A percentile compares a stretch with the other conserved stretches of the same genome.
Evolutionary conservation across 2,888 invertebrate species (phyloP).

Genomic region (Bugula neritina): DNA sequence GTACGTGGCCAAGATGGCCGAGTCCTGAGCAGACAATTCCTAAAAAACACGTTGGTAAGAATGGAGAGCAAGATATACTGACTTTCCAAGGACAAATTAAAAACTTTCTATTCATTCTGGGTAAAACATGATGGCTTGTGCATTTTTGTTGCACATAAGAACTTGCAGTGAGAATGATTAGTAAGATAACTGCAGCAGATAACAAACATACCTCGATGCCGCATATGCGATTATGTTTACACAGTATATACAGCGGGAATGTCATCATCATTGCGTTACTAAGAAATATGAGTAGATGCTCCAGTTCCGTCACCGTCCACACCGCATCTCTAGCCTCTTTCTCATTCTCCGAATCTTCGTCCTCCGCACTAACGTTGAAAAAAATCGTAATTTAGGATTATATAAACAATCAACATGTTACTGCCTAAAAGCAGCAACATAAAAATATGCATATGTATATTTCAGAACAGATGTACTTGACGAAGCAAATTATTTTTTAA

Average conservation of each 20-base stretch:
- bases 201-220: slow-evolving; percentile 62
- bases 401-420: no score
- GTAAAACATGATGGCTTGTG: no score
- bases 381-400: no score
- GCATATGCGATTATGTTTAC: slow-evolving; percentile 72
- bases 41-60: slow-evolving; percentile 33
- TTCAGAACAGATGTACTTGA: no score
- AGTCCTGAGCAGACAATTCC: slow-evolving; percentile 77
- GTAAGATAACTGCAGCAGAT: not conserved
- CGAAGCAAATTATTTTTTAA: no score
- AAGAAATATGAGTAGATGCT: slow-evolving; percentile 78
- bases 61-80: slow-evolving; percentile 25
- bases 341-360: slow-evolving; percentile 29
- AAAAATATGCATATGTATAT: no score
- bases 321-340: slow-evolving; percentile 29
- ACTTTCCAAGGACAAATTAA: no score
- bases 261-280: slow-evolving; percentile 82
- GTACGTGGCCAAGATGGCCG: slow-evolving; percentile 69
- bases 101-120: no score
- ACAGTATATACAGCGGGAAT: slow-evolving; percentile 70
- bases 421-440: no score
- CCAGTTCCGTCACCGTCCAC: slow-evolving; percentile 78
- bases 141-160: no score
- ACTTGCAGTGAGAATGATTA: no score
- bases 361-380: not conserved